Evolutionary conservation across 2,888 invertebrate species (phyloP).

Genomic region (Eupithecia tripunctaria): DNA sequence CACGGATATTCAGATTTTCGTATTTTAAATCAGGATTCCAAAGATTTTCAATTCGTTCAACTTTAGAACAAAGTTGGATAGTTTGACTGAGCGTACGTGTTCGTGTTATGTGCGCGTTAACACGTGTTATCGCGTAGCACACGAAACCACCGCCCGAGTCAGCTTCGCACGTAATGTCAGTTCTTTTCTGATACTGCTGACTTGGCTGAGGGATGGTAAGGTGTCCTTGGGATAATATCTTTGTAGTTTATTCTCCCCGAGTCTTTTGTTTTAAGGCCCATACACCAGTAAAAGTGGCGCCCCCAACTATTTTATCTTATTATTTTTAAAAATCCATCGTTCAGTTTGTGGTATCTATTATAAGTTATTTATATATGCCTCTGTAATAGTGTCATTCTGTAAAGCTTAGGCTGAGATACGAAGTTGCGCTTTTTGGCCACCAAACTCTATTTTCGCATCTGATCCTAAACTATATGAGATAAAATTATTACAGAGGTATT

Average conservation of each 20-base stretch:
- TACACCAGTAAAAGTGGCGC: too few species aligned
- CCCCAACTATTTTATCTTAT: too few species aligned
- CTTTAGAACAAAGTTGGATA: background rate
- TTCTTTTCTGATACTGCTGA: constrained; percentile 9
- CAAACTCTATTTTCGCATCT: too few species aligned
- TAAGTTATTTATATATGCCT: too few species aligned
- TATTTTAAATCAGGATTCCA: constrained; percentile 3
- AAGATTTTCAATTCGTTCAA: constrained; percentile 7
- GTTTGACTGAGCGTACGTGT: constrained; percentile 5
- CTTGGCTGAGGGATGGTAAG: background rate
- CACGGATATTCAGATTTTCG: constrained; percentile 1
- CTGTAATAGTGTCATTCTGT: too few species aligned
- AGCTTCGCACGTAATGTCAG: background rate
- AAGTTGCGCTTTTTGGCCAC: too few species aligned
- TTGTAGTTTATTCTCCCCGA: background rate
- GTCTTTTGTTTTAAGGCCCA: background rate
- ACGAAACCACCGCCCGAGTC: background rate
- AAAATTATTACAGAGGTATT: too few species aligned
- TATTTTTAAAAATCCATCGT: too few species aligned
- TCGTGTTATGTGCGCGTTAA: background rate
- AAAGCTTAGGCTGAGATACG: too few species aligned
- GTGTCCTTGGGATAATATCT: background rate
- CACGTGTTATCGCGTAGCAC: background rate
- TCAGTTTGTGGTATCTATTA: too few species aligned
- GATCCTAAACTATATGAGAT: too few species aligned